phyloP scores from a whole-genome alignment of 1,140 invertebrate species.

The Leucophenga varia region DNA sequence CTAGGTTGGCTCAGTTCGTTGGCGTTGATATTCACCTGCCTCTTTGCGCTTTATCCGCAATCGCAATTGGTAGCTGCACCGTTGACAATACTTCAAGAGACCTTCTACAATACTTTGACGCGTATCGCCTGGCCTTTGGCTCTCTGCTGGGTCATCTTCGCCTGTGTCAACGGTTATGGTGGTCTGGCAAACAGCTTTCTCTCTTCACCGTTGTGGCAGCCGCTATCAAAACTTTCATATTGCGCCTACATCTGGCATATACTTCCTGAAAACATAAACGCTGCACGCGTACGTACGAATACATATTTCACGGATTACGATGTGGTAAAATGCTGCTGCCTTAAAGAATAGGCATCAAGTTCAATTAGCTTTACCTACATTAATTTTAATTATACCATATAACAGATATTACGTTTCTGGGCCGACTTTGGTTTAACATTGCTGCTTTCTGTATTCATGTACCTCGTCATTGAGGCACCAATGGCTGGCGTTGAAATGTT shows the following conservation, averaged over 20 bases:
- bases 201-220: conserved; percentile 55
- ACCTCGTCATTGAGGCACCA: conserved; percentile 9
- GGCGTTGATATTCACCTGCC: conserved; percentile 18
- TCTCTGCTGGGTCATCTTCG: conserved; percentile 67
- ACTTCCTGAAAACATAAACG: conserved; percentile 15
- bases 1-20: conserved; percentile 22
- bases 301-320: conserved; percentile 15
- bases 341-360: too few relatives aligned
- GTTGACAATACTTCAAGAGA: conserved; percentile 47
- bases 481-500: conserved; percentile 7
- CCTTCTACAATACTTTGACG: conserved; percentile 64
- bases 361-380: too few relatives aligned
- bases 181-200: conserved; percentile 59
- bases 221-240: conserved; percentile 55
- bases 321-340: conserved; percentile 7
- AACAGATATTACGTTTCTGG: conserved; percentile 9
- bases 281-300: conserved; percentile 3
- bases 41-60: conserved; percentile 33
- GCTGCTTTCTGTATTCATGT: background rate
- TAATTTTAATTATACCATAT: too few relatives aligned
- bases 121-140: conserved; percentile 62
- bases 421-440: conserved; percentile 10
- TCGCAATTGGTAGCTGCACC: conserved; percentile 29
- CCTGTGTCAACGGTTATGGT: conserved; percentile 65
- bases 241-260: conserved; percentile 58